A percentile compares a stretch with the other conserved stretches of the same genome.
These are phyloP conservation scores for Zoanthus solanderi DNA, from an alignment of 92 coral and sea anemone species.

Conservation along the genomic window DNA sequence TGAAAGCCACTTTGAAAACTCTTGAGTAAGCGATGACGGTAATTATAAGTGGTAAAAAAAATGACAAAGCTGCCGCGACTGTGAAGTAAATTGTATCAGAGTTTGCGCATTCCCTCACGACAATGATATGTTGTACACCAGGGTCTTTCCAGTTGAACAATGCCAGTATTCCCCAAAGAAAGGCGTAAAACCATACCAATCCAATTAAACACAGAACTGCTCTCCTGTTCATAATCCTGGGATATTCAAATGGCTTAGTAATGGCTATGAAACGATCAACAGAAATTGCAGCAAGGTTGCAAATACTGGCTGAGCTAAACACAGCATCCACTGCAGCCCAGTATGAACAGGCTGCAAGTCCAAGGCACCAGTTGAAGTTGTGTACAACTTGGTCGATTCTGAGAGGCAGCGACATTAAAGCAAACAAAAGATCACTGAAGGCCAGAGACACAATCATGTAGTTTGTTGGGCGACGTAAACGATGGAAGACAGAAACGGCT, in stretches of 20 bases:
- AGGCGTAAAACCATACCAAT: conserved; percentile 85
- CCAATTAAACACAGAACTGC: conserved; percentile 71
- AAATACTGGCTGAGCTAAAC: conserved; percentile 85
- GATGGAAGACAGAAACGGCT: conserved; percentile 78
- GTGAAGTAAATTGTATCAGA: conserved; percentile 29
- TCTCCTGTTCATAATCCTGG: conserved; percentile 76
- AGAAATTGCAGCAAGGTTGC: conserved; percentile 89
- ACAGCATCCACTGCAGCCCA: conserved; percentile 84
- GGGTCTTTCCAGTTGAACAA: conserved; percentile 75
- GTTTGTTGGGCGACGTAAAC: conserved; percentile 89
- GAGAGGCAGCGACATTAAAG: conserved; percentile 80
- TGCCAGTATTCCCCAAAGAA: conserved; percentile 81
- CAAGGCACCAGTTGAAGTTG: conserved; percentile 89
- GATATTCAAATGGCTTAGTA: conserved; percentile 88
- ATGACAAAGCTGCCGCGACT: conserved; percentile 17
- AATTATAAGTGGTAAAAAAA: conserved; percentile 30
- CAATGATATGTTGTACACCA: conserved; percentile 15
- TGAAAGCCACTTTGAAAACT: conserved; percentile 33
- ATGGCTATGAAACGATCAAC: conserved; percentile 95
- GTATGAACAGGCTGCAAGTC: conserved; percentile 71
- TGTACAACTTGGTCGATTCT: conserved; percentile 81
- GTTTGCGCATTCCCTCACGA: conserved; percentile 34
- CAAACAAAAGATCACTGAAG: conserved; percentile 85
- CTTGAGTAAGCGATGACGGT: conserved; percentile 29
- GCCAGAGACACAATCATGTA: conserved; percentile 91